Conservation (phyloP, 2,113 vertebrate species). For the Tragulus kanchil region DNA sequence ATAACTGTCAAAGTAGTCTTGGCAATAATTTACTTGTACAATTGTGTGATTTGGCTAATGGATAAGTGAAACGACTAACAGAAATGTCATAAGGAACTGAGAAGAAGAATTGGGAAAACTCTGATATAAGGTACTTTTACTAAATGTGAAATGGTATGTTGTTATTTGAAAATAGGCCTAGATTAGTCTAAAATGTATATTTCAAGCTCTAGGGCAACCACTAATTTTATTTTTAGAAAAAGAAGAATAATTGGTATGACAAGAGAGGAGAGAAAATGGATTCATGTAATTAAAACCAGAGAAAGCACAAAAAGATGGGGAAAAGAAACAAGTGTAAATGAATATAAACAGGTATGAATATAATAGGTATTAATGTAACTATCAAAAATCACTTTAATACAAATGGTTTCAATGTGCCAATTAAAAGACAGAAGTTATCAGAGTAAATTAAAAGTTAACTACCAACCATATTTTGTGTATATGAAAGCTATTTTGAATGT, state of each 20-base stretch:
- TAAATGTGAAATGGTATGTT: not conserved
- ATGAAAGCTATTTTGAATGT: conserved; percentile 9
- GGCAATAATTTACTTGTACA: not conserved
- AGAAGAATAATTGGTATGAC: not conserved
- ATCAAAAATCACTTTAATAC: conserved; percentile 14
- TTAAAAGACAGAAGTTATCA: not conserved
- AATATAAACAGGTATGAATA: not conserved
- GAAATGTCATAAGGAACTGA: not conserved
- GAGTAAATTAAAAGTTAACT: not conserved
- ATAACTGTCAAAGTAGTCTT: not conserved
- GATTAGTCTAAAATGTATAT: not conserved
- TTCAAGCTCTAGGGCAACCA: not conserved
- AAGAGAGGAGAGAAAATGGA: conserved; percentile 11
- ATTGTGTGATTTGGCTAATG: not conserved
- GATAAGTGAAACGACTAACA: conserved; percentile 8
- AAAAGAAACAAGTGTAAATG: not conserved
- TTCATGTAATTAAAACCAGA: conserved; percentile 43
- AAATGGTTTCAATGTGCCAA: not conserved
- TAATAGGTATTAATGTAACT: not conserved
- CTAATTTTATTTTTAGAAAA: not conserved
- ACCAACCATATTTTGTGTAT: not conserved
- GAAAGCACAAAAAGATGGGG: not conserved
- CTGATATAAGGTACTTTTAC: not conserved
- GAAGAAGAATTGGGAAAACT: not conserved
- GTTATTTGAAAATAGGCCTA: not conserved